Percentiles rank a stretch among this genome's conserved stretches.
Conservation (phyloP, 2,888 invertebrate species). For the Metacarcinus magister region DNA sequence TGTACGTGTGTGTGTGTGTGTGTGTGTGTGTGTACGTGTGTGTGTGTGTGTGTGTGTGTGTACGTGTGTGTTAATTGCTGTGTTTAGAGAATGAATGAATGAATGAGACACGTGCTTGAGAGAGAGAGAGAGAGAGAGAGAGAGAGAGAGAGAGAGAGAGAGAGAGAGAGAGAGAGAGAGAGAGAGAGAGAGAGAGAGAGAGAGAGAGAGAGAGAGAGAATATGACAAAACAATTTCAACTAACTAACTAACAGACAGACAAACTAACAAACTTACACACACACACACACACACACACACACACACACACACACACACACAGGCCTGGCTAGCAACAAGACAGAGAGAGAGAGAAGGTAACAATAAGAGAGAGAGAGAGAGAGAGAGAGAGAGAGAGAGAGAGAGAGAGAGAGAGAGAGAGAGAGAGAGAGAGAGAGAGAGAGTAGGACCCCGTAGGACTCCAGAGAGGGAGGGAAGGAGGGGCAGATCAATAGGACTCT, state of each 20-base stretch:
- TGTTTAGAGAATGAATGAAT: neutral
- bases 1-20: neutral
- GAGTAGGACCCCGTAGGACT: no score
- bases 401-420: no score
- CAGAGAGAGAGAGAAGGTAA: no score
- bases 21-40: neutral
- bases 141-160: constrained; percentile 28
- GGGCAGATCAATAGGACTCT: no score
- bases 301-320: constrained; percentile 57
- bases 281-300: constrained; percentile 17
- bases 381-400: no score
- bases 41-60: neutral
- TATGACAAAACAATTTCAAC: neutral
- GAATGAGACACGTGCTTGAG: no score
- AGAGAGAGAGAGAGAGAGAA: constrained; percentile 18
- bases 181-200: neutral
- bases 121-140: constrained; percentile 45
- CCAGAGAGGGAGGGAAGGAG: no score
- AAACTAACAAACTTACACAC: constrained; percentile 35
- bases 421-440: no score
- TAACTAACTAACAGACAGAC: neutral
- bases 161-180: constrained; percentile 8
- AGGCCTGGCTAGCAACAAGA: neutral
- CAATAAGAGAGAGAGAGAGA: no score
- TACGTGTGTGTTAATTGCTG: neutral